These are phyloP conservation scores for Tetraodon nigroviridis DNA, from an alignment of 2,113 vertebrate species.

Conservation along the genomic window DNA sequence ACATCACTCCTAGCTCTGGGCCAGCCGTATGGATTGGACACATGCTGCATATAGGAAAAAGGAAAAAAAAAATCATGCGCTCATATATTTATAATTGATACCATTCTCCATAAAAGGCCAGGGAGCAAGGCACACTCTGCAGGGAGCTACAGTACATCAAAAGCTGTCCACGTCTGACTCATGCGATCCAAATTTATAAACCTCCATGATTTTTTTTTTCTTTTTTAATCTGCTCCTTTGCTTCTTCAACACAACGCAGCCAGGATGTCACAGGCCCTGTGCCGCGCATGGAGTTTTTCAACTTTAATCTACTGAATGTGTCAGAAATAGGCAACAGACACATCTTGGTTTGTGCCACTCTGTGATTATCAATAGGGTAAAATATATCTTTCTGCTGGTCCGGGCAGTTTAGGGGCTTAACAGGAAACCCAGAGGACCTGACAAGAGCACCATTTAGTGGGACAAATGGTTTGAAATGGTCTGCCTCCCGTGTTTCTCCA, in stretches of 20 bases:
- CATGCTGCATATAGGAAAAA: slow-evolving; percentile 60
- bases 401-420: slow-evolving; percentile 59
- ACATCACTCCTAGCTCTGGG: slow-evolving; percentile 52
- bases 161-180: slow-evolving; percentile 15
- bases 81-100: slow-evolving; percentile 68
- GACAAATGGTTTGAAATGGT: slow-evolving; percentile 65
- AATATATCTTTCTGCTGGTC: slow-evolving; percentile 58
- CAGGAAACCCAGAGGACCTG: slow-evolving; percentile 46
- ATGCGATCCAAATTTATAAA: slow-evolving; percentile 3
- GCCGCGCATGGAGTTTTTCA: background rate
- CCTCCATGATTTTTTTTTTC: slow-evolving; percentile 1
- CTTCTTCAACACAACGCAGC: no score
- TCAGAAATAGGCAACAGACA: slow-evolving; percentile 22
- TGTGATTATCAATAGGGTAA: slow-evolving; percentile 58
- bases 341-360: slow-evolving; percentile 27
- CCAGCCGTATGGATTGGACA: slow-evolving; percentile 68
- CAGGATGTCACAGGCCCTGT: no score
- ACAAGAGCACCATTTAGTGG: slow-evolving; percentile 66
- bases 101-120: slow-evolving; percentile 57
- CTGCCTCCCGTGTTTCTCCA: slow-evolving; percentile 57
- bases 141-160: slow-evolving; percentile 35
- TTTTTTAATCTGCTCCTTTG: background rate
- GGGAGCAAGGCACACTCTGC: slow-evolving; percentile 48
- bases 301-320: slow-evolving; percentile 21
- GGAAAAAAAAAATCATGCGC: slow-evolving; percentile 35